phyloP scores from a whole-genome alignment of 2,888 invertebrate genomes.

The Acheta domesticus region DNA sequence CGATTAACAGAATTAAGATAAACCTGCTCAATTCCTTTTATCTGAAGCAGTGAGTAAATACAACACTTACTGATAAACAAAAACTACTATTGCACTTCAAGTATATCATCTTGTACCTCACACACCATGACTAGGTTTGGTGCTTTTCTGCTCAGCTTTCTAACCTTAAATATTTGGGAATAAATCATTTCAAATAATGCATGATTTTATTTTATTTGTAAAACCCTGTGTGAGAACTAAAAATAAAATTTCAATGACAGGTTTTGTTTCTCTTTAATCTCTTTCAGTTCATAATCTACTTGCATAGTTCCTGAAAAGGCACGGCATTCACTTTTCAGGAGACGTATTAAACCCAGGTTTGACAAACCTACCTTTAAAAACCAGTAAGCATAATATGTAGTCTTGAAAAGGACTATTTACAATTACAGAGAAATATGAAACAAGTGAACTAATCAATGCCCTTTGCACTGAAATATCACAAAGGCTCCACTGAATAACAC shows the following conservation, averaged over 20 bases:
- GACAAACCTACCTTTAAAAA: not conserved
- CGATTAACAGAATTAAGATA: too few species aligned
- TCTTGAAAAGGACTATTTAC: not conserved
- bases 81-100: too few species aligned
- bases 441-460: not conserved
- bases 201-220: not conserved
- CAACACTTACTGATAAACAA: too few species aligned
- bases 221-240: not conserved
- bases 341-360: not conserved
- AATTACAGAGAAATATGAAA: not conserved
- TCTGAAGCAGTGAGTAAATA: too few species aligned
- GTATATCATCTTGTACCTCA: not conserved
- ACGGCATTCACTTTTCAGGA: not conserved
- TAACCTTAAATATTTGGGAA: too few species aligned
- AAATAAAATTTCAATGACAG: not conserved
- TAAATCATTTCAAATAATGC: too few species aligned
- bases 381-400: not conserved
- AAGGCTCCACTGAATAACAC: not conserved
- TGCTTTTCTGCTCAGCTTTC: too few species aligned
- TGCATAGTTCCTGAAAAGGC: not conserved
- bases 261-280: not conserved
- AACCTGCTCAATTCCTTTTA: too few species aligned
- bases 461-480: conserved; percentile 3
- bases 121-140: not conserved
- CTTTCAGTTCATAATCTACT: not conserved